phyloP scores from a whole-genome alignment of 2,888 invertebrate genomes.

The Tachystola acroxantha region DNA sequence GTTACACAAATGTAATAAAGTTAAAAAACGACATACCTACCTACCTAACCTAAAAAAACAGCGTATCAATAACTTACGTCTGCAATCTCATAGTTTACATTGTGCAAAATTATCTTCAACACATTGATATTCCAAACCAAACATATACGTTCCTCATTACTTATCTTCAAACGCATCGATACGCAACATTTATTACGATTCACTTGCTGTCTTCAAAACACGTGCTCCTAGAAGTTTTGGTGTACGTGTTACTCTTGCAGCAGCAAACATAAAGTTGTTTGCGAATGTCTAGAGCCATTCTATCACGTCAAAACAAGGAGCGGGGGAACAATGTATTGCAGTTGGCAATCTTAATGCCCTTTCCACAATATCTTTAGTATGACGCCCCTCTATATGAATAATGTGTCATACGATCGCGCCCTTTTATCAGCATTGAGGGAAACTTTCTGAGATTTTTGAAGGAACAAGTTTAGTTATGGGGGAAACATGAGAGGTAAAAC shows the following conservation, averaged over 20 bases:
- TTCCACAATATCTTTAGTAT: conserved; percentile 74
- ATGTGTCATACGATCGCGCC: conserved; percentile 71
- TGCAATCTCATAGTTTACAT: conserved; percentile 13
- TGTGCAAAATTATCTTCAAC: conserved; percentile 25
- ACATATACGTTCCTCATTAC: conserved; percentile 71
- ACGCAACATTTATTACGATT: conserved; percentile 73
- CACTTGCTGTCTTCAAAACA: conserved; percentile 8
- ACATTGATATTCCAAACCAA: conserved; percentile 55
- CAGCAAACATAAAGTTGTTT: conserved; percentile 33
- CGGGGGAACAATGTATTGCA: conserved; percentile 69
- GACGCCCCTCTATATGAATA: conserved; percentile 74
- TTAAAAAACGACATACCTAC: no score
- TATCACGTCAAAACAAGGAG: conserved; percentile 75
- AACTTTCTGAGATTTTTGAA: conserved; percentile 40
- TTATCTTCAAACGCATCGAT: conserved; percentile 76
- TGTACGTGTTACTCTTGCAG: neutral
- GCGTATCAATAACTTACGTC: no score
- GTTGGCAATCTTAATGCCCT: conserved; percentile 76
- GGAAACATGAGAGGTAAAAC: no score
- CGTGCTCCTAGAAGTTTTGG: neutral
- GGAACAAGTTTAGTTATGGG: neutral
- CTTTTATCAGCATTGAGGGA: conserved; percentile 62
- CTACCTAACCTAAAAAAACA: no score
- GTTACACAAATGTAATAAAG: no score
- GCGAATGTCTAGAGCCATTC: conserved; percentile 60